Evolutionary conservation across 2,888 invertebrate species (phyloP), one percentile per base, ranked within the genome.

Genomic region (Parascotia fuliginaria): DNA sequence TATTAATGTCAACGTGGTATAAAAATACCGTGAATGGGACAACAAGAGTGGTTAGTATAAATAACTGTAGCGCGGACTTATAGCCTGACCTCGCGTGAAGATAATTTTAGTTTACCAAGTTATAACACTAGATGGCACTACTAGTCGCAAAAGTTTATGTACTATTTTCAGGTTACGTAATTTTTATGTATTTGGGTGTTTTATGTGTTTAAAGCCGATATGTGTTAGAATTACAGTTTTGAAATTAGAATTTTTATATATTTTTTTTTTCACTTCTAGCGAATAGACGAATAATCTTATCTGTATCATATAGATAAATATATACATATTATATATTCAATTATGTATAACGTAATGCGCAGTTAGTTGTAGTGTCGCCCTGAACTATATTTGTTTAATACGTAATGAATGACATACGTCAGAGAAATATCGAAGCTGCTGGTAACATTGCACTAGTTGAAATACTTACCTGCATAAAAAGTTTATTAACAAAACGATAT

Each of bases 41-140:
- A 65, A 63, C 57, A 60, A 64, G 44, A 46, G 52, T 9, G 29
- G 41, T 50, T 55, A 44, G 55, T 65, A 56, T 57, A 51, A 58
- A 64, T 64, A 64, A 51, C 55, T 34, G 32, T 42, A 34, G 29
- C 12, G 31, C 14, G 75, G 75, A 69, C 73, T 74, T 74, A 61
- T 43, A 50, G 33, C 59, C 60, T 68, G 65, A 68, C 75, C 75
- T 75, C 74, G 75, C 40, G 22, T 61, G 60, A 67, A 73, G 66
- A 70, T 59, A 69, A 52, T 45, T 47, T 9, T 43, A 38, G 65
- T 72, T 68, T 67, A 50, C 84, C 88, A 89, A 89, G 86, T 89
- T 89, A 85, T 49, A n/a, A 38, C 65, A 57, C 64, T 67, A 89
- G 89, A 88, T 89, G 89, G 88, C 85, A 81, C 47, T 68, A 75